Evolutionary conservation across 2,888 invertebrate species (phyloP).

Genomic region (Diplazon laetatorius): DNA sequence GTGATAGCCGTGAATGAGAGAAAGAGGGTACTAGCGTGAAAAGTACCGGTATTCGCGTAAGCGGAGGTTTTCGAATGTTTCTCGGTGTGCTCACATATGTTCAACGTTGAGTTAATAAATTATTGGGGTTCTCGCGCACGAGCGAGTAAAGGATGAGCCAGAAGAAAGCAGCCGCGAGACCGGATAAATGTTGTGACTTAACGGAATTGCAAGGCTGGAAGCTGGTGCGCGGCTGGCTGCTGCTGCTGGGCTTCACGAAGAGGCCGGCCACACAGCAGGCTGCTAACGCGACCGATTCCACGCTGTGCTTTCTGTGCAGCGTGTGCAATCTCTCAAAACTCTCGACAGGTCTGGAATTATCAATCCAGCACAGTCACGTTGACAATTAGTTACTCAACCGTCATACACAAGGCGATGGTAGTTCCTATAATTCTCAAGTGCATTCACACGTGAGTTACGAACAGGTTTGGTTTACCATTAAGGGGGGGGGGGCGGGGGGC

Average conservation of each 20-base stretch:
- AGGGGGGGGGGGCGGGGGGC: no score
- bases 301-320: constrained; percentile 4
- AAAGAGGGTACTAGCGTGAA: constrained; percentile 52
- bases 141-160: not conserved
- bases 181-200: constrained; percentile 59
- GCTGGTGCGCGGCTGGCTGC: constrained; percentile 26
- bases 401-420: constrained; percentile 6
- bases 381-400: constrained; percentile 21
- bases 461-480: not conserved
- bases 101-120: constrained; percentile 65
- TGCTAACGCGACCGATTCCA: constrained; percentile 54
- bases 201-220: constrained; percentile 48
- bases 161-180: constrained; percentile 29
- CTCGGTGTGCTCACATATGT: constrained; percentile 43
- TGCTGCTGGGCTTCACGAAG: constrained; percentile 21
- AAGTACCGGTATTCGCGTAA: constrained; percentile 63
- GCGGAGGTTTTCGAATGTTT: constrained; percentile 58
- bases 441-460: not conserved
- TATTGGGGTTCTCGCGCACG: constrained; percentile 54
- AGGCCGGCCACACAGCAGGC: constrained; percentile 44
- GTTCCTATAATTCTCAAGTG: constrained; percentile 18
- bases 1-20: constrained; percentile 49
- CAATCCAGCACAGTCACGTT: constrained; percentile 39
- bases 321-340: constrained; percentile 42
- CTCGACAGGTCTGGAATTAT: constrained; percentile 50